Evolutionary conservation across 2,797 vertebrate genomes (phyloP), one percentile per base, ranked within the genome.

Genomic region (Numenius phaeopus): DNA sequence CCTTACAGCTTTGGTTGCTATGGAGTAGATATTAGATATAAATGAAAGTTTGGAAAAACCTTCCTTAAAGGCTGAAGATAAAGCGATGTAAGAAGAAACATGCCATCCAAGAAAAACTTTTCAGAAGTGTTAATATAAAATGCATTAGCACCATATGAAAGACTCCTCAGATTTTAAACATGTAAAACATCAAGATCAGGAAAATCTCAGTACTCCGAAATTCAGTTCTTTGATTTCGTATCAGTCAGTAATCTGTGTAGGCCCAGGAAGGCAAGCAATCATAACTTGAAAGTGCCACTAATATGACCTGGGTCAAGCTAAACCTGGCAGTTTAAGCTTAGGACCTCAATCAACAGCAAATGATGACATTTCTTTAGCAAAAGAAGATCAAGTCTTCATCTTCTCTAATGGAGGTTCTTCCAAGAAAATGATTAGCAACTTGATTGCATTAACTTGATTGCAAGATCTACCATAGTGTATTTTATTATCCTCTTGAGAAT

Each of bases 61-160:
- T 83, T 92, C 62, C 73, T 76, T 93, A 78, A 91, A 97, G 39
- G 66, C 42, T 86, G 19, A 94, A 94, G 54, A 93, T 90, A 72
- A 96, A 96, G 86, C 0, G 12, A 67, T n/a, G 7, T 30, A 91
- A 90, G 79, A 82, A 87, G 32, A 83, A 96, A 89, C 22, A 71
- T n/a, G 58, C 14, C 29, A 69, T 86, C 85, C 80, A 69, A 78
- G 84, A 89, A 94, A 85, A 93, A 87, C 59, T 94, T 96, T 61
- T 94, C 62, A 90, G 85, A 95, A 95, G 42, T 50, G 57, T 90
- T 93, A 95, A 96, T 90, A 91, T 61, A 90, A 93, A 97, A 94
- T 40, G 70, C 57, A 75, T 87, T 91, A 90, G 40, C 59, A 58
- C 37, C 72, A 79, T 90, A 81, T 88, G 87, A 97, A 97, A 96